phyloP scores from a whole-genome alignment of 2,113 vertebrate species.

The Phycodurus eques region DNA sequence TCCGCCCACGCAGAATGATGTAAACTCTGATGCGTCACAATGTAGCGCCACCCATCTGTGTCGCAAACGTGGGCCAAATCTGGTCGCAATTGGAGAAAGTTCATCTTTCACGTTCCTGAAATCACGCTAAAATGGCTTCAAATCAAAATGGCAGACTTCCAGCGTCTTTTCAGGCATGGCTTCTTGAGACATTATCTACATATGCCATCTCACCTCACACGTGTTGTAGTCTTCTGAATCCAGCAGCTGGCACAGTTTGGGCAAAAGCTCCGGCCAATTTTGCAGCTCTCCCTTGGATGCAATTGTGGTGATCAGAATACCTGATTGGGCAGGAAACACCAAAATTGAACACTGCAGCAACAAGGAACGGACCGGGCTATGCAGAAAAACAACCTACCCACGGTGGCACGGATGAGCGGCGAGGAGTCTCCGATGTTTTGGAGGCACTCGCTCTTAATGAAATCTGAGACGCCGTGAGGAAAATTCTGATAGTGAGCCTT shows the following conservation, averaged over 20 bases:
- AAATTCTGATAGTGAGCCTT: slow-evolving; percentile 98
- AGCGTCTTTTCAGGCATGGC: not conserved
- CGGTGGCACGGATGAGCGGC: slow-evolving; percentile 95
- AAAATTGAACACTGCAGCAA: not conserved
- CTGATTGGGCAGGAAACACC: slow-evolving; percentile 56
- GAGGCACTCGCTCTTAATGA: slow-evolving; percentile 95
- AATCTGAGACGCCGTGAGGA: slow-evolving; percentile 91
- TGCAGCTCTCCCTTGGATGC: slow-evolving; percentile 95
- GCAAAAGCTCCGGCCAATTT: slow-evolving; percentile 96
- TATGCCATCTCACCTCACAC: slow-evolving; percentile 81
- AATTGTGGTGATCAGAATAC: slow-evolving; percentile 97
- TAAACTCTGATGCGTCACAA: no score
- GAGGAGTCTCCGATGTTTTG: slow-evolving; percentile 95
- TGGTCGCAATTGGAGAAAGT: no score
- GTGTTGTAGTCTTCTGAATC: slow-evolving; percentile 99
- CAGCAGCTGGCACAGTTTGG: slow-evolving; percentile 90
- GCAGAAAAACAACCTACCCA: slow-evolving; percentile 79
- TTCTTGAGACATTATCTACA: not conserved
- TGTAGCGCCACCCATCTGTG: no score
- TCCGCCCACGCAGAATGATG: not conserved
- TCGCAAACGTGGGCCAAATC: no score
- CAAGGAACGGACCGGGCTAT: not conserved
- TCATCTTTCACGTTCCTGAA: no score
- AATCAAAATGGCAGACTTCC: no score
- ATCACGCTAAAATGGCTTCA: no score